Evolutionary conservation across 2,888 invertebrate genomes (phyloP), one percentile per base, ranked within the genome.

Genomic region (Pelosia muscerda): DNA sequence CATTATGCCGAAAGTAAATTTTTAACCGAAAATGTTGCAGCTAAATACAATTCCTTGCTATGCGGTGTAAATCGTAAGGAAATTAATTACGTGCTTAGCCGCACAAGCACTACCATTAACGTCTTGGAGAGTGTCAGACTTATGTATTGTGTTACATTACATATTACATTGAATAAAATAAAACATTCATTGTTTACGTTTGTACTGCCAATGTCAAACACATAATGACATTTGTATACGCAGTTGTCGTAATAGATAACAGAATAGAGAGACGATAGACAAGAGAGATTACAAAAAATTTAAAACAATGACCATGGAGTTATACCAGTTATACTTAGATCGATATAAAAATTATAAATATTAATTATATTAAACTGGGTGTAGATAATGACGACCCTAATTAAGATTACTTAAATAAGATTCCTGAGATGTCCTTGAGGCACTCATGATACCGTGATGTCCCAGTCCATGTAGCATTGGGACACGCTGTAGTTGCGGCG

Each of bases 181-280:
- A 49, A 49, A 49, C 49, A 49, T 49, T 49, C 19, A 49, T 49
- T 49, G 49, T 49, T 49, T 49, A 49, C 49, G 19, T 49, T 19
- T 49, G 49, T 49, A 49, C 49, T 49, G 8, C 19, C 49, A 49
- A 49, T 49, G 8, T 49, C 49, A 19, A 42, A 19, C n/a, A 9
- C n/a, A 49, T 49, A 49, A 49, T 49, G 49, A 34, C 34, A 22
- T 25, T 13, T 15, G 38, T n/a, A 25, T 23, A 15, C 19, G 15
- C 9, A 49, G 49, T 8, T 60, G 34, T 19, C 8, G 23, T 38
- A 57, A 57, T 57, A 57, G 57, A 28, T 60, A 38, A 22, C 60
- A 34, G n/a, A 38, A 60, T 23, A 38, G 38, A 15, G 38, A 25
- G 23, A 60, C 25, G 25, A 42, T 42, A 42, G 42, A 42, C 13